A percentile compares a stretch with the other conserved stretches of the same genome.
Evolutionary conservation across 2,888 invertebrate species (phyloP).

Genomic region (Monopis laevigella): DNA sequence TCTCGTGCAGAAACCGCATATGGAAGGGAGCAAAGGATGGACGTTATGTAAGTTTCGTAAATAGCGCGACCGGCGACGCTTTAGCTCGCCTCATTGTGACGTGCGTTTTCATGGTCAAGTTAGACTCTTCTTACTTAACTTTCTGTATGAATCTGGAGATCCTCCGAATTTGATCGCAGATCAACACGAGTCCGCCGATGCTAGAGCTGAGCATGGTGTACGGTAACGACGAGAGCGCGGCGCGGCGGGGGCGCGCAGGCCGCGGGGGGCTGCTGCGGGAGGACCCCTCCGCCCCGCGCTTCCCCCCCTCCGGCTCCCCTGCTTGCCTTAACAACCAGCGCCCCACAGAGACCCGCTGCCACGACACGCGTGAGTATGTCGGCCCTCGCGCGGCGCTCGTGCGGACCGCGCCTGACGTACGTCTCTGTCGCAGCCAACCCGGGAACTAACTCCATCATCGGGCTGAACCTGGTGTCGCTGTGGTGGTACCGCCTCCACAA

Average conservation of each 20-base stretch:
- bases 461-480: constrained; percentile 24
- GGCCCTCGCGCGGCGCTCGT: not conserved
- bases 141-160: too few relatives aligned
- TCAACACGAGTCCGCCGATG: constrained; percentile 30
- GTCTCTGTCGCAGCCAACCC: constrained; percentile 18
- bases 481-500: constrained; percentile 76
- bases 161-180: too few relatives aligned
- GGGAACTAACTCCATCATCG: constrained; percentile 24
- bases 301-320: constrained; percentile 23
- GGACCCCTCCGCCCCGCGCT: constrained; percentile 25
- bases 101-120: too few relatives aligned
- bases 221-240: constrained; percentile 21
- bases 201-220: constrained; percentile 29
- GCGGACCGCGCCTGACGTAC: not conserved
- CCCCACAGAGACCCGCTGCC: constrained; percentile 33
- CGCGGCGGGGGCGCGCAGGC: constrained; percentile 18
- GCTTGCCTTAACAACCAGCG: constrained; percentile 28
- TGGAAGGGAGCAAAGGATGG: too few relatives aligned
- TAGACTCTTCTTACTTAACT: too few relatives aligned
- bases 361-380: constrained; percentile 28
- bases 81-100: too few relatives aligned
- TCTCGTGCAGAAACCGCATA: too few relatives aligned
- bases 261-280: constrained; percentile 25
- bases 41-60: not conserved
- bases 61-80: too few relatives aligned